Conservation (phyloP, 2,888 invertebrate species). For the Sylvicola cinctus region DNA sequence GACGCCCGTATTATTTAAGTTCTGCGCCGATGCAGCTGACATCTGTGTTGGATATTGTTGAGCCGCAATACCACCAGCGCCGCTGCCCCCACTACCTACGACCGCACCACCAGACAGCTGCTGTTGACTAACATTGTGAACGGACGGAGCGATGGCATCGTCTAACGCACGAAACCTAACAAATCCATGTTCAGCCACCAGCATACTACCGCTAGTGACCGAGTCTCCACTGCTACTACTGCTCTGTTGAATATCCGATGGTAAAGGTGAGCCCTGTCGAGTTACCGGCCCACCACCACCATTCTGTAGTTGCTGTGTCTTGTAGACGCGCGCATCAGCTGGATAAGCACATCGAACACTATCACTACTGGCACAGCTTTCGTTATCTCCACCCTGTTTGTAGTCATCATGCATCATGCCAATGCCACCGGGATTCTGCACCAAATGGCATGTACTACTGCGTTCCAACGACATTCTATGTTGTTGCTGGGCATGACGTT, state of each 20-base stretch:
- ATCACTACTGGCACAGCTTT: constrained; percentile 14
- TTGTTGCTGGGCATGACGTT: too few species aligned
- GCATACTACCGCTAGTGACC: constrained; percentile 45
- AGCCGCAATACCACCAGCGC: too few species aligned
- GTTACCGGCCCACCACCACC: constrained; percentile 11
- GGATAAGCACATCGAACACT: constrained; percentile 26
- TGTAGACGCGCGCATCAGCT: constrained; percentile 27
- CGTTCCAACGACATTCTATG: constrained; percentile 5
- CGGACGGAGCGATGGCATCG: constrained; percentile 7
- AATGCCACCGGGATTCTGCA: background rate
- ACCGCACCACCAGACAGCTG: too few species aligned
- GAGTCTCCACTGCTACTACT: constrained; percentile 30
- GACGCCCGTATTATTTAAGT: too few species aligned
- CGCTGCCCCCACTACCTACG: too few species aligned
- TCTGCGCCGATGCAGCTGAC: too few species aligned
- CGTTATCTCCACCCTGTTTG: constrained; percentile 2
- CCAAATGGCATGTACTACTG: constrained; percentile 9
- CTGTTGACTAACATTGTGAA: too few species aligned
- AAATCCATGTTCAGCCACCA: constrained; percentile 80
- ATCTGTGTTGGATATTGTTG: too few species aligned
- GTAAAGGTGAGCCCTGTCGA: constrained; percentile 27
- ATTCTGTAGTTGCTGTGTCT: constrained; percentile 17
- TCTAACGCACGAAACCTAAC: constrained; percentile 62
- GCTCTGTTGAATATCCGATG: constrained; percentile 19
- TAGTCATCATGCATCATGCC: constrained; percentile 1